Evolutionary conservation across 37 sponge, comb jelly and placozoan genomes (phyloP).

Genomic region (Aphrocallistes beatrix): DNA sequence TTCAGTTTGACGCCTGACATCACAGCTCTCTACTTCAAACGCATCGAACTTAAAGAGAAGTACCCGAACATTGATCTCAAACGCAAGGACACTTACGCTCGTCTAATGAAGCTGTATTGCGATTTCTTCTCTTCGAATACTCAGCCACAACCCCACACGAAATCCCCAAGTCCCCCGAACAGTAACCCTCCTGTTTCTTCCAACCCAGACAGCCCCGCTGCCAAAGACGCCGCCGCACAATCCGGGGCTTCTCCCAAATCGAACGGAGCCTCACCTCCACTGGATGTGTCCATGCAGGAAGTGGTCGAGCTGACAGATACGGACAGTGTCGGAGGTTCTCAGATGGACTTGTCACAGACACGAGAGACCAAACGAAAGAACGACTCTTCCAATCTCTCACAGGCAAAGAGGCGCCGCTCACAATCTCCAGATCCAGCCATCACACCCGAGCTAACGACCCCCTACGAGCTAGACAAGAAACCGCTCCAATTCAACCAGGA

Average conservation of each 20-base stretch:
- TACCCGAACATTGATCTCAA: neutral
- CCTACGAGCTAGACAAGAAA: neutral
- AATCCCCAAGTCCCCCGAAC: neutral
- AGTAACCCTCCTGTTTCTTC: neutral
- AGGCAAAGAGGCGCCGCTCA: neutral
- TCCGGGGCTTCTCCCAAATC: neutral
- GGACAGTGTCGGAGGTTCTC: no score
- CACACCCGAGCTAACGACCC: neutral
- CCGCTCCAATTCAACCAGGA: neutral
- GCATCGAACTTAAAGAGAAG: neutral
- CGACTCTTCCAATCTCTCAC: neutral
- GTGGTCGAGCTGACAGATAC: neutral
- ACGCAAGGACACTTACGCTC: neutral
- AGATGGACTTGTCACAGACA: neutral
- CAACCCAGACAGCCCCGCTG: neutral
- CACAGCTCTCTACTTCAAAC: neutral
- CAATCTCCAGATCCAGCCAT: neutral
- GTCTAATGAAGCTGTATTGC: neutral
- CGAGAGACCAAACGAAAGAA: neutral
- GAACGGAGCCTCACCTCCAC: neutral
- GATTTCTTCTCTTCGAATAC: neutral
- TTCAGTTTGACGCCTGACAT: neutral
- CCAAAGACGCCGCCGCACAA: neutral
- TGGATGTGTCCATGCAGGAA: neutral
- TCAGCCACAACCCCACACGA: neutral